phyloP scores from a whole-genome alignment of 2,888 invertebrate species.

The Nysson spinosus region DNA sequence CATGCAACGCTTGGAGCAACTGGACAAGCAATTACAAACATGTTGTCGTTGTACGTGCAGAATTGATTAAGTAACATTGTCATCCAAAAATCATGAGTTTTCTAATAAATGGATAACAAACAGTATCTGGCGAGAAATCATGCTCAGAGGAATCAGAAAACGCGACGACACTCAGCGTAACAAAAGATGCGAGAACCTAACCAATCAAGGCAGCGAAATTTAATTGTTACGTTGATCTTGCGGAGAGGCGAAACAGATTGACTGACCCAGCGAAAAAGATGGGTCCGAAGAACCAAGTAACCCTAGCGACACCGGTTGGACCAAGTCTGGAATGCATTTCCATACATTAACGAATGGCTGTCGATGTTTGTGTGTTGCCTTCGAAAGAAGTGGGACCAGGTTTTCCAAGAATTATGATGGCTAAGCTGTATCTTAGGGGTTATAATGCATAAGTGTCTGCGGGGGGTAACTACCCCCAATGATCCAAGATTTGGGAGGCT shows the following conservation, averaged over 20 bases:
- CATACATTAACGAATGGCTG: constrained; percentile 55
- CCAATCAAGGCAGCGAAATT: too few relatives aligned
- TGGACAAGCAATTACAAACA: too few relatives aligned
- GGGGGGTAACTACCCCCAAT: constrained; percentile 31
- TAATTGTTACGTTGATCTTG: constrained; percentile 61
- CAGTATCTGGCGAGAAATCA: too few relatives aligned
- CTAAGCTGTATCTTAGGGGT: constrained; percentile 34
- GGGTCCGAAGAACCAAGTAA: constrained; percentile 54
- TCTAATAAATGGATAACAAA: too few relatives aligned
- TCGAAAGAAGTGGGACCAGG: constrained; percentile 9
- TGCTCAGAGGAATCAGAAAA: constrained; percentile 34
- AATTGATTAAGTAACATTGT: too few relatives aligned
- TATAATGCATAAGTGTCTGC: constrained; percentile 30
- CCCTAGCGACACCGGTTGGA: constrained; percentile 63
- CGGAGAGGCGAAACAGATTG: constrained; percentile 61
- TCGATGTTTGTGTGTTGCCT: neutral
- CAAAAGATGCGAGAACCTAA: too few relatives aligned
- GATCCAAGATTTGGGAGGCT: constrained; percentile 26
- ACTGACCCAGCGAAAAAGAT: constrained; percentile 56
- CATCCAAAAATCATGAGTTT: too few relatives aligned
- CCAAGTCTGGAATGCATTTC: constrained; percentile 60
- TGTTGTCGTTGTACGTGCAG: too few relatives aligned
- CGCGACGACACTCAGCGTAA: too few relatives aligned
- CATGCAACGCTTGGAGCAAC: too few relatives aligned
- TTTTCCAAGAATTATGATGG: constrained; percentile 62